Conservation (phyloP, 2,797 vertebrate species). For the Helarctos malayanus region DNA sequence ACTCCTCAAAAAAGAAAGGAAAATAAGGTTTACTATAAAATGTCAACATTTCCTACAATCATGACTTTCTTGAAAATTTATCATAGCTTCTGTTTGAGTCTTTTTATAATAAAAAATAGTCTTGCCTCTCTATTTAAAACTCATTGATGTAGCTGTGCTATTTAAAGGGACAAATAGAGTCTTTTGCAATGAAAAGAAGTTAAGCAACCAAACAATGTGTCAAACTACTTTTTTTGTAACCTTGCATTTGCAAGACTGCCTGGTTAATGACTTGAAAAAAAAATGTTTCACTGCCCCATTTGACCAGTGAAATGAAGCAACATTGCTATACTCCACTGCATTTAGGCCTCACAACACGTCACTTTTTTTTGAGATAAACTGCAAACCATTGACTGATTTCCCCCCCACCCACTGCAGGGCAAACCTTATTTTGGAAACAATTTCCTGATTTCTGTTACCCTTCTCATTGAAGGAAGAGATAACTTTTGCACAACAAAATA, state of each 20-base stretch:
- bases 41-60: background rate
- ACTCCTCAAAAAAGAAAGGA: background rate
- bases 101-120: background rate
- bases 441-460: constrained; percentile 38
- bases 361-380: constrained; percentile 83
- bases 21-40: background rate
- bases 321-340: constrained; percentile 74
- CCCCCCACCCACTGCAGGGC: background rate
- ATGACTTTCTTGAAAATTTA: background rate
- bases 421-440: constrained; percentile 78
- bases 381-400: constrained; percentile 66
- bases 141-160: background rate
- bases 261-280: constrained; percentile 84
- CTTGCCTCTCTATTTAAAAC: constrained; percentile 60
- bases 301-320: constrained; percentile 82
- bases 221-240: constrained; percentile 58
- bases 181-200: constrained; percentile 15
- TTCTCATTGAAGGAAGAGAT: background rate
- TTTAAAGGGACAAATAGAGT: constrained; percentile 55
- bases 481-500: background rate
- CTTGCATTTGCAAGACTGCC: constrained; percentile 73
- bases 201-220: constrained; percentile 30
- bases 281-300: constrained; percentile 73
- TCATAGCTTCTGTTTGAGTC: background rate
- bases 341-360: constrained; percentile 69